These are phyloP conservation scores for Onychomys torridus DNA, from an alignment of 2,797 vertebrate genomes.

Conservation along the genomic window DNA sequence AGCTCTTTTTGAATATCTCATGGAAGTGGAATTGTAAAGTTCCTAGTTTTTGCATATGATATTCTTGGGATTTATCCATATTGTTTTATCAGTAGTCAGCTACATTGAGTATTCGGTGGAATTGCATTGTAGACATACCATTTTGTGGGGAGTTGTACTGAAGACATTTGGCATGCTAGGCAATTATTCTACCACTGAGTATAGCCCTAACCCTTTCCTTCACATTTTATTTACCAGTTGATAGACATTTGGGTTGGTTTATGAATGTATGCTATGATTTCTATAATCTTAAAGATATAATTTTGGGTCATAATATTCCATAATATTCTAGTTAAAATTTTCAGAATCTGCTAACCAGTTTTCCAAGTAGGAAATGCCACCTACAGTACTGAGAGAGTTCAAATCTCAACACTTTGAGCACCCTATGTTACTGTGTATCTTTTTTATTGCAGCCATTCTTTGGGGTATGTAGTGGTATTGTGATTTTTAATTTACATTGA, in stretches of 20 bases:
- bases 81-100: background rate
- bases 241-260: background rate
- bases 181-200: background rate
- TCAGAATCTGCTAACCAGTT: constrained; percentile 19
- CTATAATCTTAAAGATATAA: constrained; percentile 29
- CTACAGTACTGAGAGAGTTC: background rate
- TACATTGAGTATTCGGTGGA: background rate
- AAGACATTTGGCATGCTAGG: background rate
- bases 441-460: background rate
- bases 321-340: constrained; percentile 24
- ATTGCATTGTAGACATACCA: background rate
- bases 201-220: background rate
- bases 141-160: background rate
- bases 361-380: background rate
- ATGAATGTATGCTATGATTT: background rate
- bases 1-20: background rate
- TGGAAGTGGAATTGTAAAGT: background rate
- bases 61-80: constrained; percentile 2
- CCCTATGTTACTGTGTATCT: background rate
- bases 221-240: background rate
- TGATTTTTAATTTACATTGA: constrained; percentile 33
- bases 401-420: background rate
- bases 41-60: background rate
- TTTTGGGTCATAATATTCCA: constrained; percentile 19
- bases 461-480: background rate